phyloP scores from a whole-genome alignment of 1,140 invertebrate species.

The Phenacoccus solenopsis region DNA sequence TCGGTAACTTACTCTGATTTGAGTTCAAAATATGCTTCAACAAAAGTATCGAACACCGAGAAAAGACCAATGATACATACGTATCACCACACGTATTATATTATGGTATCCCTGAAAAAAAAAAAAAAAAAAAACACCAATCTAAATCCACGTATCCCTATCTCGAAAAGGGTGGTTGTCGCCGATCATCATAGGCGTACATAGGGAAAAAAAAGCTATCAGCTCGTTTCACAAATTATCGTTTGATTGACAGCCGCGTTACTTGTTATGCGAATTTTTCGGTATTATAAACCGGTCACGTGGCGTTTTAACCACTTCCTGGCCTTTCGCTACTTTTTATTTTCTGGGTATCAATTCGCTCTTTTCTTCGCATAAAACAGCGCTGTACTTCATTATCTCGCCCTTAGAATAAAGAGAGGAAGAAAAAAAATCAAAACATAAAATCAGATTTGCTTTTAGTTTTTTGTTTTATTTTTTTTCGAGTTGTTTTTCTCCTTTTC shows the following conservation, averaged over 20 bases:
- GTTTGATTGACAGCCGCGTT: constrained; percentile 6
- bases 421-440: constrained; percentile 15
- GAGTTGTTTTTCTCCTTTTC: neutral
- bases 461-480: neutral
- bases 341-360: neutral
- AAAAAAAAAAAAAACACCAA: too few species aligned
- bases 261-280: constrained; percentile 11
- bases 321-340: constrained; percentile 9
- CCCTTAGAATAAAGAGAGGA: too few species aligned
- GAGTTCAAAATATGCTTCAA: too few species aligned
- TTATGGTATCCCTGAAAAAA: too few species aligned
- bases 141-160: too few species aligned
- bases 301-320: constrained; percentile 16
- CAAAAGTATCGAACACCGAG: too few species aligned
- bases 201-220: neutral
- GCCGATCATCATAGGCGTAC: too few species aligned
- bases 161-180: too few species aligned
- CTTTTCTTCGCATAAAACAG: neutral
- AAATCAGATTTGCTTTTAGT: constrained; percentile 8
- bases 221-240: constrained; percentile 11
- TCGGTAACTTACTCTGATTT: too few species aligned
- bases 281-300: constrained; percentile 10
- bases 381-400: constrained; percentile 14
- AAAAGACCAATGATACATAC: too few species aligned
- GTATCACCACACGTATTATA: too few species aligned